Evolutionary conservation across 37 sponge, comb jelly and placozoan species (phyloP).

Genomic region (Crambe crambe): DNA sequence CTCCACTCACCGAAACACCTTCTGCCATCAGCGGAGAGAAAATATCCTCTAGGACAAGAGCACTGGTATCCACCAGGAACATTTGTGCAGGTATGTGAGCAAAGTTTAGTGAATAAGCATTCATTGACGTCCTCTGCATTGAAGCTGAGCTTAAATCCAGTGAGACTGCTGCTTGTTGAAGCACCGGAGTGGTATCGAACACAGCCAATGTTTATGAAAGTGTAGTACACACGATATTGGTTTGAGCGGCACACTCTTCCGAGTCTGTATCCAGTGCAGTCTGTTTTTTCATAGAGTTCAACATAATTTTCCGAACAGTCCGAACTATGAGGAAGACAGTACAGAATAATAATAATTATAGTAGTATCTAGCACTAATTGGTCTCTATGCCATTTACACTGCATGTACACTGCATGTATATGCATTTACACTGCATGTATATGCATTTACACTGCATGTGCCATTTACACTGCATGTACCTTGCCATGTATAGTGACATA

Average conservation of each 20-base stretch:
- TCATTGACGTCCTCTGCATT: slow-evolving; percentile 48
- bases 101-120: slow-evolving; percentile 24
- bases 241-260: neutral
- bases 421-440: too few relatives aligned
- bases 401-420: too few relatives aligned
- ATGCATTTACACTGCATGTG: too few relatives aligned
- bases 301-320: neutral
- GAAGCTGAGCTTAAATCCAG: slow-evolving; percentile 8
- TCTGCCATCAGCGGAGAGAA: slow-evolving; percentile 42
- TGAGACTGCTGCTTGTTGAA: neutral
- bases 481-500: too few relatives aligned
- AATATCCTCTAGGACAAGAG: slow-evolving; percentile 44
- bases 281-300: neutral
- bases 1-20: slow-evolving; percentile 71
- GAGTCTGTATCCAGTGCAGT: neutral
- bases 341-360: too few relatives aligned
- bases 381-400: too few relatives aligned
- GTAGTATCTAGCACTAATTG: too few relatives aligned
- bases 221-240: neutral
- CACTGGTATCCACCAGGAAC: slow-evolving; percentile 43
- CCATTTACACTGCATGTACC: too few relatives aligned
- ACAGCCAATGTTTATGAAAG: neutral
- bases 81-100: slow-evolving; percentile 58
- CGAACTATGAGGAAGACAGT: neutral
- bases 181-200: slow-evolving; percentile 9